These are phyloP conservation scores for Brachirus orientalis DNA, from an alignment of 2,113 vertebrate genomes.

Conservation along the genomic window DNA sequence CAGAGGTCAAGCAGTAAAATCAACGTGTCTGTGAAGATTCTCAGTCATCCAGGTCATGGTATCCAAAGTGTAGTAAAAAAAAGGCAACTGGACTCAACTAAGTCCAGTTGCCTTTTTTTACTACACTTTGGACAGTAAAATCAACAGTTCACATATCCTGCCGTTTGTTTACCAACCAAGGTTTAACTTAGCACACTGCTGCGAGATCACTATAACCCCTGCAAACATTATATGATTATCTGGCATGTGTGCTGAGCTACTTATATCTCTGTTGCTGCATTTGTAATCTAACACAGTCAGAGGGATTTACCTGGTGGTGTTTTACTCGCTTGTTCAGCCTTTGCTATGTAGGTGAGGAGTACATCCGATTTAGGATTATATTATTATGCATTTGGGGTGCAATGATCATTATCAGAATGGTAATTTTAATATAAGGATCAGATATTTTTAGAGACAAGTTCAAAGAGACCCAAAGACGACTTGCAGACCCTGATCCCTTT, in stretches of 20 bases:
- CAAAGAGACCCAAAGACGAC: no score
- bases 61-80: no score
- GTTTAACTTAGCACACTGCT: slow-evolving; percentile 46
- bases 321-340: not conserved
- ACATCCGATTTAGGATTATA: no score
- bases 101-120: no score
- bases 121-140: no score
- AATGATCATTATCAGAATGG: no score
- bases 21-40: not conserved
- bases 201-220: slow-evolving; percentile 22
- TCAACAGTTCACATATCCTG: slow-evolving; percentile 23
- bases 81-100: no score
- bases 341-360: not conserved
- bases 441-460: no score
- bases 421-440: no score
- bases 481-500: not conserved
- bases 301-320: slow-evolving; percentile 7
- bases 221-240: slow-evolving; percentile 52
- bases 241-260: slow-evolving; percentile 42
- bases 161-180: slow-evolving; percentile 48
- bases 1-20: slow-evolving; percentile 48
- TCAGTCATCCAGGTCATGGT: no score
- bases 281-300: slow-evolving; percentile 16
- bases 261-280: slow-evolving; percentile 35
- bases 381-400: no score